A percentile compares a stretch with the other conserved stretches of the same genome.
These are phyloP conservation scores for Phalacrocorax pelagicus DNA, from an alignment of 2,113 vertebrate species.

Conservation along the genomic window DNA sequence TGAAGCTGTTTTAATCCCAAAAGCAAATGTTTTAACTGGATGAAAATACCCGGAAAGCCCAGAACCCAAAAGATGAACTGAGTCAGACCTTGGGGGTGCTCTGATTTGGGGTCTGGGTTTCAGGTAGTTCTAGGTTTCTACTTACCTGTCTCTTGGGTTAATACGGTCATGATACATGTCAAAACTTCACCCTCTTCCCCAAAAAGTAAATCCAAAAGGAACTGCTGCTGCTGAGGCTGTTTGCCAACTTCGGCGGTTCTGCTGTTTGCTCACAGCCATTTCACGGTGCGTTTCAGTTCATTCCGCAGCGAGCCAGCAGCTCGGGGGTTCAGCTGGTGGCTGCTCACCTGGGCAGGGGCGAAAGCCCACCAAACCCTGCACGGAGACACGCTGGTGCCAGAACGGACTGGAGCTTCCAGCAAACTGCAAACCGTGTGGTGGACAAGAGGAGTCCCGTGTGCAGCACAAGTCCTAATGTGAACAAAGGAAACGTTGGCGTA, in stretches of 20 bases:
- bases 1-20: neutral
- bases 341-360: neutral
- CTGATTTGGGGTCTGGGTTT: neutral
- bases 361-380: neutral
- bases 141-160: neutral
- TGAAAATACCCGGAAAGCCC: neutral
- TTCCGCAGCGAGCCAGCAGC: neutral
- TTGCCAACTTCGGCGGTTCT: neutral
- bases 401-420: neutral
- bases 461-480: neutral
- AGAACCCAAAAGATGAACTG: neutral
- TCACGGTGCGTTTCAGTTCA: neutral
- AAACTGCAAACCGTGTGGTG: neutral
- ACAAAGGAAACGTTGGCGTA: fast-evolving
- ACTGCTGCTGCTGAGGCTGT: neutral
- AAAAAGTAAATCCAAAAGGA: neutral
- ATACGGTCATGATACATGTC: fast-evolving
- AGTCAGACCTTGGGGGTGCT: neutral
- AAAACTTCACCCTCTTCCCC: neutral
- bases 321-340: neutral
- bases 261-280: neutral
- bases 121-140: neutral
- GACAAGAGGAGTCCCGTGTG: neutral
- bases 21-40: neutral
- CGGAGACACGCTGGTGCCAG: neutral